Conservation (phyloP, 2,113 vertebrate species). For the Himantopus leucocephalus region DNA sequence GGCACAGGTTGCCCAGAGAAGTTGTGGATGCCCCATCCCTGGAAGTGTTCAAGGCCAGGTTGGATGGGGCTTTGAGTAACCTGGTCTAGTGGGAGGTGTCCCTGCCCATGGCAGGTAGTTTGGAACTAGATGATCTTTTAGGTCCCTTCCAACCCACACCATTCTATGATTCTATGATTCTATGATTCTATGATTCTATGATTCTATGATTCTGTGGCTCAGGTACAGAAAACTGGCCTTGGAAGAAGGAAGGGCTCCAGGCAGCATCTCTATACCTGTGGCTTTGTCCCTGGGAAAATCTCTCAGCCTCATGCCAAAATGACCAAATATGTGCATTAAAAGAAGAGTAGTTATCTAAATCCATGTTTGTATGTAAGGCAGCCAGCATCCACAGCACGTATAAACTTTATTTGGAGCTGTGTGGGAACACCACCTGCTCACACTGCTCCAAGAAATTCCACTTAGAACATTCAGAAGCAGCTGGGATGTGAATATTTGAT, state of each 20-base stretch:
- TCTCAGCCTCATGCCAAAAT: neutral
- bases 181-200: too few species aligned
- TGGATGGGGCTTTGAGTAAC: neutral
- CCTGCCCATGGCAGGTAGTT: neutral
- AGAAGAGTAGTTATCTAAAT: neutral
- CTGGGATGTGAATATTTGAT: slow-evolving; percentile 74
- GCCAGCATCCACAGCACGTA: slow-evolving; percentile 11
- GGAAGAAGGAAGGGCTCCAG: neutral
- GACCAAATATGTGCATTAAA: neutral
- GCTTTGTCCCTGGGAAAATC: neutral
- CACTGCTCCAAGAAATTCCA: slow-evolving; percentile 60
- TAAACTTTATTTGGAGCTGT: slow-evolving; percentile 63
- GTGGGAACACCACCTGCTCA: slow-evolving; percentile 69
- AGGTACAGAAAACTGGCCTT: neutral
- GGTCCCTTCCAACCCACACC: neutral
- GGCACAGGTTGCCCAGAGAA: neutral
- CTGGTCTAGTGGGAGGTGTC: neutral
- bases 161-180: neutral
- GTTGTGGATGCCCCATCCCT: neutral
- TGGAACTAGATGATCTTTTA: neutral
- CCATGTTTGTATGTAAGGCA: slow-evolving; percentile 40
- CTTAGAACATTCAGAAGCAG: slow-evolving; percentile 68
- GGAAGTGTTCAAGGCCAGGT: neutral
- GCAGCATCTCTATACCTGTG: neutral
- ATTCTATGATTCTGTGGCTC: neutral